phyloP scores from a whole-genome alignment of 2,888 invertebrate species.

The Actias luna region DNA sequence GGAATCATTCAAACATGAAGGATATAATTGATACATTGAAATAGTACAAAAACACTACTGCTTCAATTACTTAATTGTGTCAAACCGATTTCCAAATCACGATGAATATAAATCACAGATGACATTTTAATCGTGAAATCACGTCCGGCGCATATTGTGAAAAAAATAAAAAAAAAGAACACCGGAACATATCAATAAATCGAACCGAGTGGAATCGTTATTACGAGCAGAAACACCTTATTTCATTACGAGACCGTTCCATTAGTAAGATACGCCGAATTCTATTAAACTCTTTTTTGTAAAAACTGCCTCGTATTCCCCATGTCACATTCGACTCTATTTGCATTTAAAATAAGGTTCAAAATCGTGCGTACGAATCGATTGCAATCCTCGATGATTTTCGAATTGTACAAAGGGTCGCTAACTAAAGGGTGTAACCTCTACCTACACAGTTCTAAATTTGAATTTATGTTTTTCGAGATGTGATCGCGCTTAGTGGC shows the following conservation, averaged over 20 bases:
- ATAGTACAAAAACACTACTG: no score
- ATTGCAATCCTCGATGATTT: slow-evolving; percentile 49
- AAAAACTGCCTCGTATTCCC: slow-evolving; percentile 32
- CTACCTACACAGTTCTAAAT: slow-evolving; percentile 75
- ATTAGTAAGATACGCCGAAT: slow-evolving; percentile 77
- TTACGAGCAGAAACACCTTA: slow-evolving; percentile 70
- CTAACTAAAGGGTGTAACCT: slow-evolving; percentile 36
- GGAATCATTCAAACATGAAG: no score
- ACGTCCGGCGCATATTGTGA: slow-evolving; percentile 56
- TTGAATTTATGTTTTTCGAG: slow-evolving; percentile 81
- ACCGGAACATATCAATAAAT: slow-evolving; percentile 68
- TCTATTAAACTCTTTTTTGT: slow-evolving; percentile 70
- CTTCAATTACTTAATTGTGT: neutral
- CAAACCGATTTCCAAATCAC: neutral
- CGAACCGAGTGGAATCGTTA: slow-evolving; percentile 54
- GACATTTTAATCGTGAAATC: neutral
- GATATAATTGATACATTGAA: no score
- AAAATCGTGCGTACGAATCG: slow-evolving; percentile 23
- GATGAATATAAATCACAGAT: neutral
- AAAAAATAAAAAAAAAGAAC: slow-evolving; percentile 43
- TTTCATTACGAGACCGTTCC: slow-evolving; percentile 75
- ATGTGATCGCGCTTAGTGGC: slow-evolving; percentile 77
- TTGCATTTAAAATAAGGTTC: slow-evolving; percentile 17
- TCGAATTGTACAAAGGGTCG: slow-evolving; percentile 55
- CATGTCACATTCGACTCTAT: slow-evolving; percentile 23